Percentiles rank a stretch among this genome's conserved stretches.
Conservation (phyloP, 2,797 vertebrate species). For the Melanotaenia maccullochi region DNA sequence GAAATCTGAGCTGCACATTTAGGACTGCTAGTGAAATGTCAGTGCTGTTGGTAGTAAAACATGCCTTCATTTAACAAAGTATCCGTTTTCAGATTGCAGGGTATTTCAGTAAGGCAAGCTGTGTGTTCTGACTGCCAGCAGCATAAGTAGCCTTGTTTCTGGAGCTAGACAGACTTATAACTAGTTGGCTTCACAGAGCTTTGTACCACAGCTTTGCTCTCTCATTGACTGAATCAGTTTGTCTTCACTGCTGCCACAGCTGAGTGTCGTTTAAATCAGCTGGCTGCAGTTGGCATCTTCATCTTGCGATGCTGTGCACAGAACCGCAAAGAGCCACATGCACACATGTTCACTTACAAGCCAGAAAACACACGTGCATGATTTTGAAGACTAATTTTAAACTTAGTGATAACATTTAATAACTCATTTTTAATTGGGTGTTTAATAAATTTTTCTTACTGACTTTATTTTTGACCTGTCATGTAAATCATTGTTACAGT, state of each 20-base stretch:
- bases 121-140: slow-evolving; percentile 24
- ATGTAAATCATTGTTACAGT: not conserved
- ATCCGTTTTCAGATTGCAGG: slow-evolving; percentile 5
- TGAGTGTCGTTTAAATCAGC: slow-evolving; percentile 19
- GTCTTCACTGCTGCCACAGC: slow-evolving; percentile 29
- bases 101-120: slow-evolving; percentile 2
- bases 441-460: not conserved
- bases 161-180: slow-evolving; percentile 41
- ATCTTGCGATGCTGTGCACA: slow-evolving; percentile 26
- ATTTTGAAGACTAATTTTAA: not conserved
- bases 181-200: slow-evolving; percentile 29
- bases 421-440: not conserved
- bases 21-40: not conserved
- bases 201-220: slow-evolving; percentile 25
- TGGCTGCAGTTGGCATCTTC: slow-evolving; percentile 26
- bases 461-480: not conserved
- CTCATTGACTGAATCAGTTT: slow-evolving; percentile 45
- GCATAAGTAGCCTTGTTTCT: slow-evolving; percentile 34
- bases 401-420: not conserved
- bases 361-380: slow-evolving; percentile 10
- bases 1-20: not conserved
- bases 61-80: not conserved
- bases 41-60: not conserved
- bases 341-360: not conserved
- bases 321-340: not conserved